phyloP scores from a whole-genome alignment of 2,797 vertebrate species.

The Anableps anableps region DNA sequence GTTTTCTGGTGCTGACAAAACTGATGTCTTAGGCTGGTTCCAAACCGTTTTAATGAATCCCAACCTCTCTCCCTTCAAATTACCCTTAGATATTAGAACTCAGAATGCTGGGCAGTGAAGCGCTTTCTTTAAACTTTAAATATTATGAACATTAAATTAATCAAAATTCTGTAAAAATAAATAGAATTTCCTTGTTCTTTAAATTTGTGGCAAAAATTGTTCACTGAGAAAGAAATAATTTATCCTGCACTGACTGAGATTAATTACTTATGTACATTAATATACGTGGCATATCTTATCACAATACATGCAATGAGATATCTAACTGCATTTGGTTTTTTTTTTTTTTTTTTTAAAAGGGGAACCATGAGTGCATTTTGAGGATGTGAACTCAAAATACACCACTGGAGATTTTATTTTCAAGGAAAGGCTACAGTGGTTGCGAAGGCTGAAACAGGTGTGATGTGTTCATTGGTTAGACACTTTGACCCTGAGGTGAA shows the following conservation, averaged over 20 bases:
- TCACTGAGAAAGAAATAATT: background rate
- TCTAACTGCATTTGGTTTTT: slow-evolving; percentile 14
- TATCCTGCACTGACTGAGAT: background rate
- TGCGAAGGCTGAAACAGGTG: slow-evolving; percentile 51
- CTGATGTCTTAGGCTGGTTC: background rate
- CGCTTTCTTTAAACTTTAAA: background rate
- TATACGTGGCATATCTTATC: background rate
- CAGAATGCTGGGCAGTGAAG: background rate
- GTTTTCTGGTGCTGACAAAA: background rate
- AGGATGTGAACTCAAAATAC: slow-evolving; percentile 11
- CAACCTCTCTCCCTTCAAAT: background rate
- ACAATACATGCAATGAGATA: background rate
- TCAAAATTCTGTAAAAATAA: background rate
- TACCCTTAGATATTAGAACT: background rate
- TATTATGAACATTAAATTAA: background rate
- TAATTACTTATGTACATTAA: background rate
- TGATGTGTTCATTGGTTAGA: slow-evolving; percentile 57
- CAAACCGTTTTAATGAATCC: background rate
- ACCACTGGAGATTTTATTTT: slow-evolving; percentile 16
- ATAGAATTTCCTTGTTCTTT: background rate
- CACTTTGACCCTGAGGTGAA: slow-evolving; percentile 57
- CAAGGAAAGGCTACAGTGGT: slow-evolving; percentile 34
- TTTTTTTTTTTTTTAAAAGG: background rate
- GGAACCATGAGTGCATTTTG: background rate
- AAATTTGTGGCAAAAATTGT: background rate